Base-by-base conservation (phyloP, 2,797 vertebrate species). In the Hippopotamyrus pictus region DNA sequence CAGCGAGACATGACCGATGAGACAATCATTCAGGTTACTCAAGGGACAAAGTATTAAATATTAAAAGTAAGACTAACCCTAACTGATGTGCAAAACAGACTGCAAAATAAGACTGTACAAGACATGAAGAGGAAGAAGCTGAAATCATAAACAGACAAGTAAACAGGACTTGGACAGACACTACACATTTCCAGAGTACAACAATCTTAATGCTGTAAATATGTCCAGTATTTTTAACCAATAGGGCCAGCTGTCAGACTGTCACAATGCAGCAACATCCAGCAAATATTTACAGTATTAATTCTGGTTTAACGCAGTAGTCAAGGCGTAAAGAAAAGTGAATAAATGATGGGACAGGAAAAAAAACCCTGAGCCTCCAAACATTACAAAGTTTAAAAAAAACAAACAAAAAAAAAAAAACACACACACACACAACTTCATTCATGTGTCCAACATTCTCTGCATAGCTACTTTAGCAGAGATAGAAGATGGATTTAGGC, bases 401-500 rank as follows among this genome's bases (percentile, higher is more conserved):
- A 22, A 22, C 17, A 57, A 19, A 53, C 17, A 57, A 19, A 53
- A 41, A 41, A 76, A 89, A 91, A 90, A 22, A 22, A 54, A 57
- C 5, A 53, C 51, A 57, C 17, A 69, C 7, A 62, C 8, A 62
- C 2, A 69, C 14, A 93, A 93, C 93, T 95, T 93, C 92, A 90
- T 91, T 91, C 85, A 91, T 19, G 88, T 90, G 89, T 90, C 92
- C 25, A 51, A 91, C 92, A 90, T 91, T 93, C 91, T 86, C 90
- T 90, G 82, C 90, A 22, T 9, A 93, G 89, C 86, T 73, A 89
- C 92, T 93, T 92, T 89, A 92, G 89, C 90, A 59, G 48, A 92
- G 92, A 92, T 94, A 90, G 91, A 94, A 90, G 91, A 94, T 91
- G 59, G 92, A 95, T 95, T 95, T 94, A 95, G 94, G 91, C 94